Conservation (phyloP, 2,888 invertebrate genomes). For the Xestia c-nigrum region DNA sequence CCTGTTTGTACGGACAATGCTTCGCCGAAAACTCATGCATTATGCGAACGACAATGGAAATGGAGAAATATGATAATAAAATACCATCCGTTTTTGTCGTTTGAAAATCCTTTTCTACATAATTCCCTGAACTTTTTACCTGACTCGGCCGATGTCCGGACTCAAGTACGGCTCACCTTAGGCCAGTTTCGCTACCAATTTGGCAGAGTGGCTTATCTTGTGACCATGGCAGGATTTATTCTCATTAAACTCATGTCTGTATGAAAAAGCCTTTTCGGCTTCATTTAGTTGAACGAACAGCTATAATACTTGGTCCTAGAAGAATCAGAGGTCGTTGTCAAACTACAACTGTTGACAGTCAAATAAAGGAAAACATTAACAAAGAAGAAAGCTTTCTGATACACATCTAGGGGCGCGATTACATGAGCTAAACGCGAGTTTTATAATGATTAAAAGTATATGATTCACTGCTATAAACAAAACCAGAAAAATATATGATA, state of each 20-base stretch:
- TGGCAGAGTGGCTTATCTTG: conserved; percentile 14
- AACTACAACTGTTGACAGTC: background rate
- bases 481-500: too few relatives aligned
- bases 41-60: conserved; percentile 69
- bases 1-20: conserved; percentile 72
- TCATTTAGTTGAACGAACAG: background rate
- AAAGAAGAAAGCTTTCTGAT: background rate
- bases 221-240: background rate
- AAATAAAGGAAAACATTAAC: background rate
- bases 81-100: conserved; percentile 36
- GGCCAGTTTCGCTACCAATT: background rate
- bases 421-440: too few relatives aligned
- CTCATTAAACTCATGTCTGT: background rate
- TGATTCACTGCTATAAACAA: too few relatives aligned
- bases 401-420: background rate
- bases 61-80: conserved; percentile 68
- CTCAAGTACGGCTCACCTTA: conserved; percentile 20
- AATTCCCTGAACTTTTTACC: conserved; percentile 11
- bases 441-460: too few relatives aligned
- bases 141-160: conserved; percentile 4
- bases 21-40: conserved; percentile 70
- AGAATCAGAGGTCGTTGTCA: background rate
- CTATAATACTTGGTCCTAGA: background rate
- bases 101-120: conserved; percentile 19
- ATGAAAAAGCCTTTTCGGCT: background rate